These are phyloP conservation scores for Tragelaphus oryx DNA, from an alignment of 2,797 vertebrate species.

Conservation along the genomic window DNA sequence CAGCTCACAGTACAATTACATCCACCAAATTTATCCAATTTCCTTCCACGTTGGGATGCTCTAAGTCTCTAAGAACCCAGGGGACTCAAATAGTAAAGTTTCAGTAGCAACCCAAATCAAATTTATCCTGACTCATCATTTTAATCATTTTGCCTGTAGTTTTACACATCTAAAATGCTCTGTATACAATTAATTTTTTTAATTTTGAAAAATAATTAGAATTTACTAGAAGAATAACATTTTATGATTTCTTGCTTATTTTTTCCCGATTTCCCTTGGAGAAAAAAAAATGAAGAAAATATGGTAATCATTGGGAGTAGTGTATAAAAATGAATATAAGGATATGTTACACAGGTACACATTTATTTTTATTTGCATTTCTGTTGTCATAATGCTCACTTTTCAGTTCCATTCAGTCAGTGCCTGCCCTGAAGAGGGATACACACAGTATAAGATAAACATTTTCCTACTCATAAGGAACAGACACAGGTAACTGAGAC, in stretches of 20 bases:
- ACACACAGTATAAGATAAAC: neutral
- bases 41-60: too few relatives aligned
- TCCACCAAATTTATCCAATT: too few relatives aligned
- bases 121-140: neutral
- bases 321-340: neutral
- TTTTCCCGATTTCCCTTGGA: neutral
- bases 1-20: too few relatives aligned
- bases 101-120: neutral
- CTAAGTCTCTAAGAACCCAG: neutral
- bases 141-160: neutral
- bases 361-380: neutral
- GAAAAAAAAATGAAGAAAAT: neutral
- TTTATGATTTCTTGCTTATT: neutral
- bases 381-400: neutral
- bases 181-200: neutral
- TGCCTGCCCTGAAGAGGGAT: neutral
- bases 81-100: neutral
- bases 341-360: neutral
- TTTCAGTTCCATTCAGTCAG: neutral
- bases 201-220: neutral
- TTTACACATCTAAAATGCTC: neutral
- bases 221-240: neutral
- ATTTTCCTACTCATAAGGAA: neutral
- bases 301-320: neutral
- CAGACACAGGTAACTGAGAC: neutral